Evolutionary conservation across 2,113 vertebrate genomes (phyloP).

Genomic region (Mustelus asterias): DNA sequence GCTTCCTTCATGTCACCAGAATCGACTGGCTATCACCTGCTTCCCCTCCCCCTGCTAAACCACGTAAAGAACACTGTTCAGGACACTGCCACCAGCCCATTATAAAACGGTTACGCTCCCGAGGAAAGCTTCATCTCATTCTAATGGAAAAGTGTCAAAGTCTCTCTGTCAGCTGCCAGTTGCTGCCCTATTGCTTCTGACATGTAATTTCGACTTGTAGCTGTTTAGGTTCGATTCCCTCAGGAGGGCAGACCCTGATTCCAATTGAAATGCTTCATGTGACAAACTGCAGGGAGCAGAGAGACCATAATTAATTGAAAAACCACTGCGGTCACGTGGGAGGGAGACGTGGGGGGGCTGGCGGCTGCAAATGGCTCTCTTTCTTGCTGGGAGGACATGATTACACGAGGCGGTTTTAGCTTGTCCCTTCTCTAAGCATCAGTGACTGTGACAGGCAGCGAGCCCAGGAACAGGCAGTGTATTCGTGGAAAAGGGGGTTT

Average conservation of each 20-base stretch:
- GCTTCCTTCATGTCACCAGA: background rate
- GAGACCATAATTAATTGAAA: background rate
- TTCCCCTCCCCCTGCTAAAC: background rate
- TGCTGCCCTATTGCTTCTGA: background rate
- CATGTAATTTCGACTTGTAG: background rate
- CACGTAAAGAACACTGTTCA: background rate
- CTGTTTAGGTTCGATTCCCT: background rate
- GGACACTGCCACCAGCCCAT: background rate
- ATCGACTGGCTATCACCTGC: background rate
- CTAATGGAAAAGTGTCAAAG: background rate
- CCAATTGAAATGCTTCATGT: background rate
- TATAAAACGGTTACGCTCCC: background rate
- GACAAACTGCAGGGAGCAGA: background rate
- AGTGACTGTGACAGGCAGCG: background rate
- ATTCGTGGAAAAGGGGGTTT: background rate
- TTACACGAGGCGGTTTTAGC: background rate
- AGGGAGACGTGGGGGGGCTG: too few relatives aligned
- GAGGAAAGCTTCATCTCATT: background rate
- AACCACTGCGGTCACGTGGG: background rate
- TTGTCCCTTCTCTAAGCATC: background rate
- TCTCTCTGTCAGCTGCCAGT: background rate
- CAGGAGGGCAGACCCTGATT: background rate
- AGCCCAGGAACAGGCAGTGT: background rate
- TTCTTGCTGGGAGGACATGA: background rate
- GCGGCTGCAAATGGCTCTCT: background rate